Conservation (phyloP, 2,888 invertebrate genomes). For the Eupithecia pulchellata region DNA sequence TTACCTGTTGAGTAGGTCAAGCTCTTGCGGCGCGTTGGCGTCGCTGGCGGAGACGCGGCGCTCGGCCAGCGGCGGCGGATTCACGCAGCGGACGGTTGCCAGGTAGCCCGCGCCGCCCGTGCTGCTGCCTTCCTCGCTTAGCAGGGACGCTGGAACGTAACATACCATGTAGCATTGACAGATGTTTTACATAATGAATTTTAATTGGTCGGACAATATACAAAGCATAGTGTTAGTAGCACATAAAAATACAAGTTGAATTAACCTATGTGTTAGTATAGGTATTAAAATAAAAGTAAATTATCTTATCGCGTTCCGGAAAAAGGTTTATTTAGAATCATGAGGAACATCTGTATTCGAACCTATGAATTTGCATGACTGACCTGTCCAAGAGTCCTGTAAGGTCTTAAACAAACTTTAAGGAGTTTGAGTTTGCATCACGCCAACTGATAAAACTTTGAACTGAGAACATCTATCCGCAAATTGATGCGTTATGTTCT, state of each 20-base stretch:
- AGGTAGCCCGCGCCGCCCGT: slow-evolving; percentile 72
- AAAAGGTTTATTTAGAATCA: too few relatives aligned
- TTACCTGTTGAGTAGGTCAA: slow-evolving; percentile 64
- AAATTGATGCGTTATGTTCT: background rate
- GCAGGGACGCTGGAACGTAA: slow-evolving; percentile 65
- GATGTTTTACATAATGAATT: background rate
- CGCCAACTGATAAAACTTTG: background rate
- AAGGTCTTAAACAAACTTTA: too few relatives aligned
- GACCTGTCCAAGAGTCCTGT: too few relatives aligned
- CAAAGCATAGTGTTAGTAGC: too few relatives aligned
- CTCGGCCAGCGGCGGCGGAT: slow-evolving; percentile 80
- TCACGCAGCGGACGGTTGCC: slow-evolving; percentile 82
- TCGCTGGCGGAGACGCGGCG: slow-evolving; percentile 80
- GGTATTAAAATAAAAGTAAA: too few relatives aligned
- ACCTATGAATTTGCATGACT: background rate
- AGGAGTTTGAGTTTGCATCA: too few relatives aligned
- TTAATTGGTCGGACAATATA: too few relatives aligned
- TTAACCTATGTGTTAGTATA: too few relatives aligned
- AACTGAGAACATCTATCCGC: background rate
- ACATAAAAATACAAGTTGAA: too few relatives aligned
- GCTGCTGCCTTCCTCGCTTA: slow-evolving; percentile 73
- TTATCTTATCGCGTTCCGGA: too few relatives aligned
- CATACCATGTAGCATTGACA: background rate
- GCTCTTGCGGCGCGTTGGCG: slow-evolving; percentile 69
- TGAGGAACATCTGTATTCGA: too few relatives aligned